Conservation (phyloP, 1,140 invertebrate genomes). For the Vanessa atalanta region DNA sequence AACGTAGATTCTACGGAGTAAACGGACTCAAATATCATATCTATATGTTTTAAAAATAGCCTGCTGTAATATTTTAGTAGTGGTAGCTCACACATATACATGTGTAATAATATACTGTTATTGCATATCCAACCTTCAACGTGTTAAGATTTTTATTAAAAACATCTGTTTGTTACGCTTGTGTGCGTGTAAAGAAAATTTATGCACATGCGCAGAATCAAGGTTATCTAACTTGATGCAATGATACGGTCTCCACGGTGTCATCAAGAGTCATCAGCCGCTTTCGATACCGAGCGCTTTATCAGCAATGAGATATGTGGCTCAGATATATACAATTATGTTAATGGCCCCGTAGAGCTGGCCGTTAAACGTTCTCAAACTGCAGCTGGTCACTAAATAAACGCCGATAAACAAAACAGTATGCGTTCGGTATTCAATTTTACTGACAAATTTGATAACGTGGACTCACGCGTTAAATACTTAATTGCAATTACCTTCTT, state of each 20-base stretch:
- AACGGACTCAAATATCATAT: too few relatives aligned
- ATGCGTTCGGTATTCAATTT: not conserved
- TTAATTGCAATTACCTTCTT: not conserved
- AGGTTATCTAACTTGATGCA: not conserved
- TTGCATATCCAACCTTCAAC: too few relatives aligned
- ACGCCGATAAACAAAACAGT: not conserved
- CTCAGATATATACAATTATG: conserved; percentile 10
- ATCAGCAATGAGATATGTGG: conserved; percentile 9
- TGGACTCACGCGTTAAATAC: not conserved
- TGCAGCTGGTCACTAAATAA: conserved; percentile 9
- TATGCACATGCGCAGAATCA: not conserved
- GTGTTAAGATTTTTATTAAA: too few relatives aligned
- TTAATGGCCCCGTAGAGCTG: not conserved
- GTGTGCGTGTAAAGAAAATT: too few relatives aligned
- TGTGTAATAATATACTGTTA: too few relatives aligned
- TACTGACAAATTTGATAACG: conserved; percentile 8
- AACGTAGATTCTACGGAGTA: too few relatives aligned
- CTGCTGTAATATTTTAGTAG: too few relatives aligned
- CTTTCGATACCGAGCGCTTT: not conserved
- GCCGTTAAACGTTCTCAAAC: not conserved
- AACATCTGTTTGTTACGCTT: too few relatives aligned
- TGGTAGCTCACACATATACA: too few relatives aligned
- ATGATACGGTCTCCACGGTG: not conserved
- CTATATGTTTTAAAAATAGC: too few relatives aligned
- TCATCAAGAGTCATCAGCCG: not conserved